A percentile compares a stretch with the other conserved stretches of the same genome.
phyloP scores from a whole-genome alignment of 2,113 vertebrate genomes.

The Chamaetylas fuelleborni region DNA sequence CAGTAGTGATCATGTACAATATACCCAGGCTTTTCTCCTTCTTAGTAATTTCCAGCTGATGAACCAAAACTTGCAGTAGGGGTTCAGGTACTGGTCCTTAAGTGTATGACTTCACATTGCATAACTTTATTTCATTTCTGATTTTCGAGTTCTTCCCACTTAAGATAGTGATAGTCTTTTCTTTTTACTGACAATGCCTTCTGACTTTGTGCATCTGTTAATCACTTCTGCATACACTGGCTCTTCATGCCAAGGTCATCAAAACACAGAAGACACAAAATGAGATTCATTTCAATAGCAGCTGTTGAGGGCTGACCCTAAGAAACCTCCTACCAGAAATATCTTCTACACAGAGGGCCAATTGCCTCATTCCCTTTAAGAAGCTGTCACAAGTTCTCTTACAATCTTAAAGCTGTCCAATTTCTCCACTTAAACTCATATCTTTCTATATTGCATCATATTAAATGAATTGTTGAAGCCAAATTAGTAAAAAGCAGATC shows the following conservation, averaged over 20 bases:
- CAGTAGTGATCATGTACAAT: not conserved
- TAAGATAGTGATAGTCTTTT: not conserved
- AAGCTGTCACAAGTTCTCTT: not conserved
- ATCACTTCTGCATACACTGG: not conserved
- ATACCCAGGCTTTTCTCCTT: not conserved
- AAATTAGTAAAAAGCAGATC: not conserved
- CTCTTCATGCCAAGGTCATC: not conserved
- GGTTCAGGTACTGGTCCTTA: not conserved
- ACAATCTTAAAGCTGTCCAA: not conserved
- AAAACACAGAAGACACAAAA: not conserved
- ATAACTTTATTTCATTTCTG: not conserved
- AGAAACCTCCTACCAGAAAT: not conserved
- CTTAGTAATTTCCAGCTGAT: not conserved
- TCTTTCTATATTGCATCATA: not conserved
- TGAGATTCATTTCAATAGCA: not conserved
- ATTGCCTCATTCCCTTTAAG: not conserved
- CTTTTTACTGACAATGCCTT: not conserved
- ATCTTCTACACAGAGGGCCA: not conserved
- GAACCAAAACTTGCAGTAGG: not conserved
- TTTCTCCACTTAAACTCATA: not conserved
- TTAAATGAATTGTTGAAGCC: not conserved
- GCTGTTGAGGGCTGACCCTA: not conserved
- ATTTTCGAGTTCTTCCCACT: not conserved
- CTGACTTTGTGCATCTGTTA: not conserved
- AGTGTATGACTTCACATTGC: not conserved